Evolutionary conservation across 2,888 invertebrate genomes (phyloP).

Genomic region (Patella ulyssiponensis): DNA sequence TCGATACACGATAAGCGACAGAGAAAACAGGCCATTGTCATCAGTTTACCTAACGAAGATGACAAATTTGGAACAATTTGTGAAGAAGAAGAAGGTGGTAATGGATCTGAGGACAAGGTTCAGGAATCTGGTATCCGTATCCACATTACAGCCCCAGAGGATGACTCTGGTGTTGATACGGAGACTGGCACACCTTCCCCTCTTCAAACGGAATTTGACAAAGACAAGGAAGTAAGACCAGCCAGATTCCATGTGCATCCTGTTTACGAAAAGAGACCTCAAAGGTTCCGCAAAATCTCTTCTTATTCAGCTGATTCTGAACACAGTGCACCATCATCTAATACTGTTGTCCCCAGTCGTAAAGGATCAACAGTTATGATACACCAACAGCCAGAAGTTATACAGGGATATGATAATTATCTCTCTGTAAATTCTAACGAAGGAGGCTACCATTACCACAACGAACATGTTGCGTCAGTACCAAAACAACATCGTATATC

Average conservation of each 20-base stretch:
- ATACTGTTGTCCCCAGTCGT: conserved; percentile 19
- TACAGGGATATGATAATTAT: conserved; percentile 19
- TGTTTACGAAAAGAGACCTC: background rate
- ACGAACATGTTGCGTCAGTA: conserved; percentile 2
- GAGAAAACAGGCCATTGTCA: conserved; percentile 5
- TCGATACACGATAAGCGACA: background rate
- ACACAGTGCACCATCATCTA: background rate
- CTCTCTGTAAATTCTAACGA: conserved; percentile 11
- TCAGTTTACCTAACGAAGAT: background rate
- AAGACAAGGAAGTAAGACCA: background rate
- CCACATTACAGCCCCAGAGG: background rate
- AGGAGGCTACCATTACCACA: background rate
- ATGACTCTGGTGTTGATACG: conserved; percentile 22
- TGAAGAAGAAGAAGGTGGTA: background rate
- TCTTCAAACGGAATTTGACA: background rate
- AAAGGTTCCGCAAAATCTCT: conserved; percentile 8
- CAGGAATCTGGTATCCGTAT: background rate
- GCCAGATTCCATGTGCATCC: background rate
- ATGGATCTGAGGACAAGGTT: background rate
- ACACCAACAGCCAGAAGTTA: conserved; percentile 29
- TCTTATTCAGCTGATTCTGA: conserved; percentile 16
- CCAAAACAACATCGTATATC: conserved; percentile 25
- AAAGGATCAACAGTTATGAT: conserved; percentile 30
- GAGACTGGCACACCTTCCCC: conserved; percentile 21
- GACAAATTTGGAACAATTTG: background rate